These are phyloP conservation scores for Rambutsinella grinnellia DNA, from an alignment of 2,888 invertebrate genomes.

Conservation along the genomic window DNA sequence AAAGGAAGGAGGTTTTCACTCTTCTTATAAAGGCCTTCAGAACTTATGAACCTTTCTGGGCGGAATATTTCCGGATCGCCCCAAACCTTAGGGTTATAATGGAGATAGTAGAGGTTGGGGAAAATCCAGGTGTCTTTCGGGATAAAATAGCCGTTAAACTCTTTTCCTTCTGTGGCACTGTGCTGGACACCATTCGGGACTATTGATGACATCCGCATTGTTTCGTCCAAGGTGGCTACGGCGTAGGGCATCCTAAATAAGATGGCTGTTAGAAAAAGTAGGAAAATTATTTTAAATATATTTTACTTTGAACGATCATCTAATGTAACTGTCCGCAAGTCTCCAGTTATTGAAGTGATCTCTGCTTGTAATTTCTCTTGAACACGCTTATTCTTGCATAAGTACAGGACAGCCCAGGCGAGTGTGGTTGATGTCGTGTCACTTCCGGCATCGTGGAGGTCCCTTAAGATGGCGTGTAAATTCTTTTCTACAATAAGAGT, in stretches of 20 bases:
- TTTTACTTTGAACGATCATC: conserved; percentile 37
- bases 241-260: conserved; percentile 62
- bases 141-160: conserved; percentile 52
- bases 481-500: conserved; percentile 29
- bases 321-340: conserved; percentile 21
- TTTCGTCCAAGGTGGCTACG: conserved; percentile 59
- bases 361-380: conserved; percentile 42
- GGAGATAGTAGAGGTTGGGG: conserved; percentile 52
- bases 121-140: conserved; percentile 60
- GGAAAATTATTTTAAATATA: background rate
- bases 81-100: conserved; percentile 59
- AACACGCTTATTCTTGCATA: conserved; percentile 18
- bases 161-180: conserved; percentile 32
- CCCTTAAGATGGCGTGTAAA: conserved; percentile 28
- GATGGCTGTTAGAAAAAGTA: no score
- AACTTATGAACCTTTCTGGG: conserved; percentile 61
- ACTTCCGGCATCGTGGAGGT: conserved; percentile 37
- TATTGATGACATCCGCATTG: conserved; percentile 50
- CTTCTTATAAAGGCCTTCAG: conserved; percentile 48
- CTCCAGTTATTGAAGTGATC: conserved; percentile 36
- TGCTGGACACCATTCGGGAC: conserved; percentile 60
- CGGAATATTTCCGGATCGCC: conserved; percentile 60
- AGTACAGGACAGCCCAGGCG: conserved; percentile 31
- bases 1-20: conserved; percentile 62
- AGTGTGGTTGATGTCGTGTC: conserved; percentile 50